Base-by-base conservation (phyloP, 2,797 vertebrate genomes). In the Pogonophryne albipinna region DNA sequence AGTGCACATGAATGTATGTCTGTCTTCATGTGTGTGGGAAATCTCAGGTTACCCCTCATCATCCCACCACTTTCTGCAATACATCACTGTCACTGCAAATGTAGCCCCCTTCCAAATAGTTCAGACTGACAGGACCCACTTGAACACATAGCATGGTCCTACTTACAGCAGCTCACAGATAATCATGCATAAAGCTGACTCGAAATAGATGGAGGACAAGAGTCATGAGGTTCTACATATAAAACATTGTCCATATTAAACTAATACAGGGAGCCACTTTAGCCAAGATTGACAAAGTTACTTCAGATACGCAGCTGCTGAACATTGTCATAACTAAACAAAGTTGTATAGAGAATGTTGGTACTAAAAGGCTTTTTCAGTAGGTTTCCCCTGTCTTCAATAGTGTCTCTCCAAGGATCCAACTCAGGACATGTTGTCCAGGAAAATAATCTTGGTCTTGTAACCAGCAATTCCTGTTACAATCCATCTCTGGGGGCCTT, bases 41-140 rank as follows among this genome's bases (percentile, higher is more conserved):
- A 70, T 86, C 79, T 91, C 81, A 66, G 65, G 83, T 91, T 91
- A 76, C 91, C 78, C 84, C 67, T 89, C 84, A 84, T 88, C 90
- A 86, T 87, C 89, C 83, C 72, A 74, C 71, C 38, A 58, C 79
- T 68, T 75, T 85, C 87, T 92, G 90, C 71, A 76, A 89, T 89
- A 64, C 63, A 90, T 92, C 87, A 91, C 69, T 90, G 87, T 88
- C 90, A 82, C 9, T 0, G 65, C 47, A 42, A 76, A 82, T 77
- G 74, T 71, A 60, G 76, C 68, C 62, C 57, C 5, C 45, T 66
- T 88, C 78, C 81, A 86, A 85, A 86, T 77, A 85, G 79, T 85
- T 87, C 50, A 74, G 69, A 76, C 73, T 89, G 90, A 89, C 87
- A 89, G 77, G 69, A 65, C 69, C 61, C 68, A 83, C 85, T 85